A percentile compares a stretch with the other conserved stretches of the same genome.
Conservation (phyloP, 2,888 invertebrate genomes). For the Ophonus ardosiacus region DNA sequence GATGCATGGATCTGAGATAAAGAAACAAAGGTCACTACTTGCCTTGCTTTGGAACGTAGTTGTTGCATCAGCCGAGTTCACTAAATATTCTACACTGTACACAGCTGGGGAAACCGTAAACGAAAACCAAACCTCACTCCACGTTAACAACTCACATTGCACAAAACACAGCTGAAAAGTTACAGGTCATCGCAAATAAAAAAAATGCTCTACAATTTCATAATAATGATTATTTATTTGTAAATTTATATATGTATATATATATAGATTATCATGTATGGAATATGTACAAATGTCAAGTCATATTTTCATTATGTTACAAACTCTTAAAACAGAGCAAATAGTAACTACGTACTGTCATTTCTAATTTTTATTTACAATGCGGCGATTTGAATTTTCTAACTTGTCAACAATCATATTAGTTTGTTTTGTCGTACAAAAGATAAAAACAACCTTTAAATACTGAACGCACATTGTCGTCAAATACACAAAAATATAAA, state of each 20-base stretch:
- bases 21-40: conserved; percentile 31
- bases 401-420: conserved; percentile 32
- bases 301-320: conserved; percentile 71
- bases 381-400: conserved; percentile 57
- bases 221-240: conserved; percentile 62
- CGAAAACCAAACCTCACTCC: background rate
- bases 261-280: conserved; percentile 55
- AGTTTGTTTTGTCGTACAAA: conserved; percentile 23
- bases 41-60: background rate
- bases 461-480: conserved; percentile 49
- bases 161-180: conserved; percentile 19
- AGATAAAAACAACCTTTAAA: conserved; percentile 49
- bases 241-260: conserved; percentile 59
- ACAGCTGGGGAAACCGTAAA: background rate
- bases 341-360: conserved; percentile 61
- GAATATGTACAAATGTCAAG: conserved; percentile 62
- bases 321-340: conserved; percentile 73
- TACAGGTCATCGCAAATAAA: background rate
- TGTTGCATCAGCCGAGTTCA: background rate
- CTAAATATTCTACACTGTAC: background rate
- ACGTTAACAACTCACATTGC: background rate
- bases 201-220: background rate
- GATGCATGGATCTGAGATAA: conserved; percentile 27
- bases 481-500: conserved; percentile 52
- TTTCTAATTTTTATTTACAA: conserved; percentile 55